Percentiles rank a stretch among this genome's conserved stretches.
phyloP scores from a whole-genome alignment of 35 echinoderm and acorn worm genomes.

The Apostichopus californicus region DNA sequence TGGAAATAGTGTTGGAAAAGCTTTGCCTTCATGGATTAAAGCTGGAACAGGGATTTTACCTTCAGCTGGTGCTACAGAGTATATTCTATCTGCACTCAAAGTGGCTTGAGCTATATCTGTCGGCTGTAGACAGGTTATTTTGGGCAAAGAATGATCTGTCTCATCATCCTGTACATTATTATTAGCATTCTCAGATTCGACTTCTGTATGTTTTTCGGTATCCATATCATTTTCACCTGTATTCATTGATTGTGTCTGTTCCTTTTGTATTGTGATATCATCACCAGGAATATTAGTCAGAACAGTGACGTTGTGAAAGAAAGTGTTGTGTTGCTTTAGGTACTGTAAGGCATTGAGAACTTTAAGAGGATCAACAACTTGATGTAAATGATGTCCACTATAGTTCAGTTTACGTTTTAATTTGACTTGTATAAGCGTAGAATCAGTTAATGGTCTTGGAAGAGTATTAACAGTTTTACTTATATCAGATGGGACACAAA shows the following conservation, averaged over 20 bases:
- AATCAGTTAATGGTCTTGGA: neutral
- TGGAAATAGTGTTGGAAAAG: slow-evolving; percentile 27
- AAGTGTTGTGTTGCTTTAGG: too few relatives aligned
- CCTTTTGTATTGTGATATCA: too few relatives aligned
- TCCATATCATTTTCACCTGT: too few relatives aligned
- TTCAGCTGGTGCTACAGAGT: slow-evolving; percentile 31
- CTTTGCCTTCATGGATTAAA: slow-evolving; percentile 28
- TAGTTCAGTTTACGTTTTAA: slow-evolving; percentile 53
- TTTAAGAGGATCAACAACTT: too few relatives aligned
- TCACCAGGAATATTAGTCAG: too few relatives aligned
- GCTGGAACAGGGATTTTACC: neutral
- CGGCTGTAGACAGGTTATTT: slow-evolving; percentile 20
- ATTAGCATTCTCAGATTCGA: too few relatives aligned
- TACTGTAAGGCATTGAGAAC: too few relatives aligned
- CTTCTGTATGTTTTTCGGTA: neutral
- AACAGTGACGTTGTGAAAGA: too few relatives aligned
- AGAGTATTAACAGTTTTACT: neutral
- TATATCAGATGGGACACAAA: slow-evolving; percentile 8
- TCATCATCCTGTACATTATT: too few relatives aligned
- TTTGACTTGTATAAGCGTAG: slow-evolving; percentile 9
- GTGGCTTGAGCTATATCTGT: neutral
- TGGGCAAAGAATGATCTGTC: neutral
- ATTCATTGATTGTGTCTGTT: too few relatives aligned
- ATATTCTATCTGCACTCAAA: neutral
- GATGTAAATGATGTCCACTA: neutral